phyloP scores from a whole-genome alignment of 2,888 invertebrate genomes.

The Nomada ferruginata region DNA sequence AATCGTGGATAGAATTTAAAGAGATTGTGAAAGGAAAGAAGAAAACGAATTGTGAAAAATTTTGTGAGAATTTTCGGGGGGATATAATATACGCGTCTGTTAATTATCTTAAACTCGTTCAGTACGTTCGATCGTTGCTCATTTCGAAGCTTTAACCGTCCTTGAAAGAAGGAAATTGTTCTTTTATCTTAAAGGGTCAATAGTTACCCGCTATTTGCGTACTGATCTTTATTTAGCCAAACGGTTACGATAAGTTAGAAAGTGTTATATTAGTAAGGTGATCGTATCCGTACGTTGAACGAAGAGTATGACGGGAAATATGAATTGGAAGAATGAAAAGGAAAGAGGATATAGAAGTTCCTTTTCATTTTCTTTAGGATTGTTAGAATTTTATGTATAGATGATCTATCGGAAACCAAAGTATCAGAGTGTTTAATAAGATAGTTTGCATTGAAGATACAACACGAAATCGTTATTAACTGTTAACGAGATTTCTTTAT shows the following conservation, averaged over 20 bases:
- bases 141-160: conserved; percentile 63
- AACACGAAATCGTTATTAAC: neutral
- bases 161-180: conserved; percentile 36
- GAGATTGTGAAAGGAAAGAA: neutral
- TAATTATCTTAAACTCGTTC: conserved; percentile 55
- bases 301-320: neutral
- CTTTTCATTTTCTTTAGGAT: neutral
- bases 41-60: conserved; percentile 15
- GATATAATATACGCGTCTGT: conserved; percentile 53
- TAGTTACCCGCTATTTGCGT: conserved; percentile 58
- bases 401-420: conserved; percentile 41
- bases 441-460: conserved; percentile 4
- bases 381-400: conserved; percentile 33
- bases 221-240: conserved; percentile 54
- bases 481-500: neutral
- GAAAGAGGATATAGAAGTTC: neutral
- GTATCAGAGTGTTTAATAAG: conserved; percentile 29
- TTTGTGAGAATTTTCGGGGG: conserved; percentile 41
- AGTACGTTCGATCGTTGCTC: conserved; percentile 60
- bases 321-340: neutral
- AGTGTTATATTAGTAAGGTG: conserved; percentile 37
- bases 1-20: conserved; percentile 53
- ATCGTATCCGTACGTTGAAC: conserved; percentile 39
- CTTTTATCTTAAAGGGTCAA: conserved; percentile 40
- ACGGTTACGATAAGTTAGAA: conserved; percentile 50